Percentiles rank a stretch among this genome's conserved stretches.
Conservation (phyloP, 2,797 vertebrate species). For the Acanthornis magna region DNA sequence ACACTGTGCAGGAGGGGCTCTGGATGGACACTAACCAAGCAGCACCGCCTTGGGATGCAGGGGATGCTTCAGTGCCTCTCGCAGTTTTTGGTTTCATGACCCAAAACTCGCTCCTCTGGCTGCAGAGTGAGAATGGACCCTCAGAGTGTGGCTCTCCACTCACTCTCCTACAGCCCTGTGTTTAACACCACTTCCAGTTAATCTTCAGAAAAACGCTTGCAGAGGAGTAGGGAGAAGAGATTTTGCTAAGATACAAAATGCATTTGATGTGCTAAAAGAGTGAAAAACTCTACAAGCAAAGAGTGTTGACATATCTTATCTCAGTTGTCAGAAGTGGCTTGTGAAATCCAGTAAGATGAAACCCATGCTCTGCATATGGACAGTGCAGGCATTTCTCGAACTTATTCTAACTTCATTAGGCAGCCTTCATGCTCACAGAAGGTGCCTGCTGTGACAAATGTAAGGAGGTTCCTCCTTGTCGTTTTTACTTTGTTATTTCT, state of each 20-base stretch:
- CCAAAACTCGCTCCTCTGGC: background rate
- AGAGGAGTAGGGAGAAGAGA: background rate
- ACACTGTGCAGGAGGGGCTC: conserved; percentile 12
- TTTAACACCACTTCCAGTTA: background rate
- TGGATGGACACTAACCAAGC: background rate
- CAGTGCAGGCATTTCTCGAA: conserved; percentile 20
- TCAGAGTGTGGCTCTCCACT: background rate
- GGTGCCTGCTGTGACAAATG: background rate
- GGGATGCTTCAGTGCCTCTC: background rate
- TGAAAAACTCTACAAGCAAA: conserved; percentile 35
- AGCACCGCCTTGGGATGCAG: background rate
- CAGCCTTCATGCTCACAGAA: background rate
- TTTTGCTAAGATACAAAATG: conserved; percentile 4
- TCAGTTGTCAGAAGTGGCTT: conserved; percentile 57
- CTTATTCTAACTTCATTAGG: background rate
- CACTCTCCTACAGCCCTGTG: background rate
- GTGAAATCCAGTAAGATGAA: conserved; percentile 51
- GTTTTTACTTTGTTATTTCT: background rate
- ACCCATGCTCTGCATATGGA: conserved; percentile 34
- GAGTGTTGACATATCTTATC: conserved; percentile 59
- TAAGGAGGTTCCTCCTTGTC: background rate
- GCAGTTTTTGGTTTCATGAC: background rate
- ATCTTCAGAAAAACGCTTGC: background rate
- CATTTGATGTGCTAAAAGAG: conserved; percentile 38
- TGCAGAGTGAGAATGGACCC: background rate